phyloP scores from a whole-genome alignment of 2,888 invertebrate species.

The Troides oblongomaculatus region DNA sequence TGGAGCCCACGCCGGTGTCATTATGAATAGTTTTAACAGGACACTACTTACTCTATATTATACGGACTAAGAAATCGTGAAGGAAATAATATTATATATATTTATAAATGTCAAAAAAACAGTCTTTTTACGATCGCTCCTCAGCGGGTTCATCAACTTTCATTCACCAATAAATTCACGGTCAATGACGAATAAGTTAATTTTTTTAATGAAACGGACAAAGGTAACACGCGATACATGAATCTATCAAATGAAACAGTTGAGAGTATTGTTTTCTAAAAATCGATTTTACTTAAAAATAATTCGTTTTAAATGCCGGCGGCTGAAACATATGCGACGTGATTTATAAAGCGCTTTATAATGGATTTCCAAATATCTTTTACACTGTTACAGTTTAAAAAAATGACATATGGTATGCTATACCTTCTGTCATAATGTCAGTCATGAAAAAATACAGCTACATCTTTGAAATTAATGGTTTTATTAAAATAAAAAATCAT shows the following conservation, averaged over 20 bases:
- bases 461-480: conserved; percentile 21
- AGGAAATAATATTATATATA: too few species aligned
- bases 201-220: conserved; percentile 20
- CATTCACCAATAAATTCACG: conserved; percentile 14
- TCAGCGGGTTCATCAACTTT: conserved; percentile 2
- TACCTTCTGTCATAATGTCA: conserved; percentile 56
- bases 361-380: conserved; percentile 71
- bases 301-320: conserved; percentile 47
- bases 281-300: conserved; percentile 41
- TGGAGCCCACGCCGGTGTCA: too few species aligned
- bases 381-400: conserved; percentile 38
- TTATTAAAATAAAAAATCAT: not conserved
- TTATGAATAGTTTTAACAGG: too few species aligned
- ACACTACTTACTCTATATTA: too few species aligned
- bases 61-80: too few species aligned
- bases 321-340: conserved; percentile 64
- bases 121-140: too few species aligned
- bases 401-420: conserved; percentile 72
- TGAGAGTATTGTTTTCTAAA: conserved; percentile 47
- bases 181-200: conserved; percentile 12
- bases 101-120: too few species aligned
- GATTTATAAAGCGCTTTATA: conserved; percentile 73
- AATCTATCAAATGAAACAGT: conserved; percentile 34
- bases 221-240: conserved; percentile 25
- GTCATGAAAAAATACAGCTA: conserved; percentile 36